Base-by-base conservation (phyloP, 2,797 vertebrate genomes). In the Sebastes elongatus region DNA sequence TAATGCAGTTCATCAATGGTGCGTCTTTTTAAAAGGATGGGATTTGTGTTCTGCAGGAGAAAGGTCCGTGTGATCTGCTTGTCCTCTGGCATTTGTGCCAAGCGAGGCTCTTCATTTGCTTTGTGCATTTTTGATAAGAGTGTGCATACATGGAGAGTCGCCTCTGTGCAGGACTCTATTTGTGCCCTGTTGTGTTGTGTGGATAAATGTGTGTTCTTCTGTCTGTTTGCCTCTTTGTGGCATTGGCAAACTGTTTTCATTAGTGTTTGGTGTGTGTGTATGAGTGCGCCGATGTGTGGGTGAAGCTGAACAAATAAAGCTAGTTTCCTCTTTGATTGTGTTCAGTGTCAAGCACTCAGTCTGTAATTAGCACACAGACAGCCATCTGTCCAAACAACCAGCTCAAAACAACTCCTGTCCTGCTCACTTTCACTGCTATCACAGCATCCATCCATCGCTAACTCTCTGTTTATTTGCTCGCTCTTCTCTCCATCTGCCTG, bases 381-480 rank as follows among this genome's bases (percentile, higher is more conserved):
- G 86, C 94, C 95, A 96, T 95, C 94, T 96, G 94, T 94, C 93
- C 93, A 94, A 94, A 94, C 89, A 95, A 80, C 33, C 87, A 70
- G 82, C 90, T 89, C 90, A 78, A 76, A 93, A 90, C 92, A 91
- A 88, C 88, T 86, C 85, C 88, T 86, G 90, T 85, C 89, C 89
- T 82, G 83, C 90, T 90, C 89, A 77, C 90, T 91, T 88, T 86
- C 81, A 22, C 83, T 70, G 86, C 82, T 86, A 86, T 89, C 88
- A 76, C 81, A 77, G 80, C 86, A 83, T 78, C 89, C 90, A 88
- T 88, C 88, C 88, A 71, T 66, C 7, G 73, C 80, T 85, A 85
- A 90, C 89, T 74, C 83, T n/a, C 78, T 86, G 74, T 61, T 46
- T 89, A 86, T 93, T 92, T 93, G 87, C 88, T 80, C 6, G 5